A percentile compares a stretch with the other conserved stretches of the same genome.
These are phyloP conservation scores for Muraenolepis orangiensis DNA, from an alignment of 2,797 vertebrate species.

Conservation along the genomic window DNA sequence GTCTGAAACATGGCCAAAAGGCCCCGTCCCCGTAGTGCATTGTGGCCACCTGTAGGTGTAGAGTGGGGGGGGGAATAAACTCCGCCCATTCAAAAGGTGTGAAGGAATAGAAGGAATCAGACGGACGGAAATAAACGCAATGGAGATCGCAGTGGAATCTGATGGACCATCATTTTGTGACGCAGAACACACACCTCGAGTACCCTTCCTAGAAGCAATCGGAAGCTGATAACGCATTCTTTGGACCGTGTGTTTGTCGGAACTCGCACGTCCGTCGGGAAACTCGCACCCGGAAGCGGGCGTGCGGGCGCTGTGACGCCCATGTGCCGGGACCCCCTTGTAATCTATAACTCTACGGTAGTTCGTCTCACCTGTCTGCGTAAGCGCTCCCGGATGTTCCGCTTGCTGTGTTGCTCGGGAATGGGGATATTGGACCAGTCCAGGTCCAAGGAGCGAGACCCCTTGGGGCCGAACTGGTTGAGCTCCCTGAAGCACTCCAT, in stretches of 20 bases:
- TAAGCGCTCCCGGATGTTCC: slow-evolving; percentile 67
- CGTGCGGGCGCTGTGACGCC: neutral
- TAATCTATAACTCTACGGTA: too few relatives aligned
- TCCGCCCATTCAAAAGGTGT: neutral
- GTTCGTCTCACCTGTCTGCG: slow-evolving; percentile 65
- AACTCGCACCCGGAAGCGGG: too few relatives aligned
- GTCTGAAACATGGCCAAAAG: neutral
- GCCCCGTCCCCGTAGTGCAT: neutral
- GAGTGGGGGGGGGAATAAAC: neutral
- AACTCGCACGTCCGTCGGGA: too few relatives aligned
- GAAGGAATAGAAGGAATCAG: neutral
- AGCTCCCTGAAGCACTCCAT: slow-evolving; percentile 81
- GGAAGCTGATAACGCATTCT: neutral
- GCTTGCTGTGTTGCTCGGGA: slow-evolving; percentile 46
- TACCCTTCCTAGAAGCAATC: neutral
- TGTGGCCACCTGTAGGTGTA: neutral
- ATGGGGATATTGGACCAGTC: slow-evolving; percentile 53
- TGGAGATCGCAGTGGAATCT: neutral
- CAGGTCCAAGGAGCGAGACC: slow-evolving; percentile 70
- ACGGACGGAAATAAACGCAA: neutral
- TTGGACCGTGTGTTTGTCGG: too few relatives aligned
- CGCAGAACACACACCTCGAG: neutral
- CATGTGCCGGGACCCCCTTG: neutral
- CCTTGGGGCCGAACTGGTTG: slow-evolving; percentile 73
- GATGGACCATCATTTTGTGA: neutral